These are phyloP conservation scores for Caenorhabditis sp. DNA, from an alignment of 2,888 invertebrate genomes.

Conservation along the genomic window DNA sequence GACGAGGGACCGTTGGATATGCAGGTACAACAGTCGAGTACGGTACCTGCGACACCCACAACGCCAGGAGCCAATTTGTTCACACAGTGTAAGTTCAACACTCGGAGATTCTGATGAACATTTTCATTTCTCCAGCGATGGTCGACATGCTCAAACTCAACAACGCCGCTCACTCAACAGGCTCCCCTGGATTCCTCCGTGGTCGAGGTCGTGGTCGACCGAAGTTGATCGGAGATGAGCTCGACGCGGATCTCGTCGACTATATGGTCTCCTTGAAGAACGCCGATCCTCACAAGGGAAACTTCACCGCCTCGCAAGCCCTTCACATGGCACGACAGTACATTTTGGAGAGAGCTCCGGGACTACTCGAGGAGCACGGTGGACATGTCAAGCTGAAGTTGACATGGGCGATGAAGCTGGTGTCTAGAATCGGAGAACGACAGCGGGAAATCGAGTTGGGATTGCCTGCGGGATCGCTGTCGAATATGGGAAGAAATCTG, in stretches of 20 bases:
- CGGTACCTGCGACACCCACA: slow-evolving; percentile 30
- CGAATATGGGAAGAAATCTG: slow-evolving; percentile 73
- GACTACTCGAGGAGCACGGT: slow-evolving; percentile 84
- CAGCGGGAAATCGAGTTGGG: slow-evolving; percentile 75
- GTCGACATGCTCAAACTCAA: slow-evolving; percentile 73
- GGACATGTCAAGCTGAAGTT: slow-evolving; percentile 84
- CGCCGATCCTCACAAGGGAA: slow-evolving; percentile 72
- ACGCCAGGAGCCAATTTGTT: slow-evolving; percentile 49
- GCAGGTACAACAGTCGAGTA: slow-evolving; percentile 18
- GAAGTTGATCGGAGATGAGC: slow-evolving; percentile 82
- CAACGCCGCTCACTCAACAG: slow-evolving; percentile 70
- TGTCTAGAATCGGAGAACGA: slow-evolving; percentile 77
- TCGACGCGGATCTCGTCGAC: slow-evolving; percentile 82
- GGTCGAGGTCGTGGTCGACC: slow-evolving; percentile 82
- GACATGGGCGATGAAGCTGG: slow-evolving; percentile 84
- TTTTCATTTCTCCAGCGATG: slow-evolving; percentile 58
- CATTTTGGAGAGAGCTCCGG: slow-evolving; percentile 83
- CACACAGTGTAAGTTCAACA: slow-evolving; percentile 47
- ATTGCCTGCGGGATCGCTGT: slow-evolving; percentile 73
- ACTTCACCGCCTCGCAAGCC: slow-evolving; percentile 82
- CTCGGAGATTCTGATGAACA: not conserved
- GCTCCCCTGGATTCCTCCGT: slow-evolving; percentile 75
- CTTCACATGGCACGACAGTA: slow-evolving; percentile 84
- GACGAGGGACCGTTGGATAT: slow-evolving; percentile 29
- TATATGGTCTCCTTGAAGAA: slow-evolving; percentile 80